Base-by-base conservation (phyloP, 1,140 invertebrate genomes). In the Popillia japonica region DNA sequence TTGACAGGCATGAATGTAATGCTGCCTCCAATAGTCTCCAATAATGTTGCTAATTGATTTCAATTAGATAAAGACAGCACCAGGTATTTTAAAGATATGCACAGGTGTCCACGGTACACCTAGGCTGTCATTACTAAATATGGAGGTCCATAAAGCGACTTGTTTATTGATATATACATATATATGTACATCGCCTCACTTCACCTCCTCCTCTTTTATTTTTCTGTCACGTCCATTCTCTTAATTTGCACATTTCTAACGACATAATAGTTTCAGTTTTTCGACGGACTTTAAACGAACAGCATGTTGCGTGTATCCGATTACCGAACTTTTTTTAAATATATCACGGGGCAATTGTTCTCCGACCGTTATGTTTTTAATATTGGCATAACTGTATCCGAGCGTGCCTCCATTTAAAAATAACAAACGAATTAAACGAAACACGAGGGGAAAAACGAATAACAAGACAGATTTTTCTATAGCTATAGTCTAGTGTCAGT, bases 231-330 rank as follows among this genome's bases (percentile, higher is more conserved):
- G 61, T 68, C 61, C 61, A 27, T 68, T 68, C 61, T 68, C 61
- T 68, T 72, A 77, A 72, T 77, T 77, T 77, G 76, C 76, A 72
- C 61, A 55, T 72, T 72, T 77, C 61, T 77, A 77, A 77, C 20
- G 7, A 34, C 22, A 14, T n/a, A n/a, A 17, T 8, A 27, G 61
- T 27, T 48, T 55, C n/a, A 68, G 61, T 68, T 68, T 68, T 68
- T 68, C 61, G 61, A 68, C 8, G 17, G 61, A 68, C 61, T 68
- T 20, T 23, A 27, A 68, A 22, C 61, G 61, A 68, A 68, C 9
- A n/a, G 61, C 61, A 9, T 2, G 61, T 34, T 27, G 6, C 20
- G 61, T 22, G 9, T 34, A 34, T 22, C 61, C 61, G 61, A 34
- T 27, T 68, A 22, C 9, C 23, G 22, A 68, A 10, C 27, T 27